Evolutionary conservation across 2,888 invertebrate species (phyloP).

Genomic region (Leucania comma): DNA sequence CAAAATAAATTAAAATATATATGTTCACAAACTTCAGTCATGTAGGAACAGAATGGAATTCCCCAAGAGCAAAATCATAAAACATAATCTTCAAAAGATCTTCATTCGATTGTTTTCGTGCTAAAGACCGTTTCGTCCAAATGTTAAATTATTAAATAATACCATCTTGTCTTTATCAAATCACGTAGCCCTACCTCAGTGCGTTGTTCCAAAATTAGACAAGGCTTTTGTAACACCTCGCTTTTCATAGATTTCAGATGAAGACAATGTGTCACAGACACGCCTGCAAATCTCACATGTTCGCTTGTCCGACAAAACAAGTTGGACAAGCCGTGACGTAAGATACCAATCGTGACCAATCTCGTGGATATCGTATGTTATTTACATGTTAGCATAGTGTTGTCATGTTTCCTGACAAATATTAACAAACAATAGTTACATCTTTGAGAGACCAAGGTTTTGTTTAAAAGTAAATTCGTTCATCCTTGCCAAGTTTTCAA

Average conservation of each 20-base stretch:
- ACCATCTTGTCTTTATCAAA: constrained; percentile 33
- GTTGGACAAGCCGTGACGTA: constrained; percentile 78
- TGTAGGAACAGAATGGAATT: neutral
- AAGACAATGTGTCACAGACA: constrained; percentile 82
- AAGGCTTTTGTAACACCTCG: constrained; percentile 67
- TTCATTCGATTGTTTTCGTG: constrained; percentile 39
- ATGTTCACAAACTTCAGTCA: neutral
- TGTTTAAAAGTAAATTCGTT: constrained; percentile 34
- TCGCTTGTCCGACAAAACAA: constrained; percentile 75
- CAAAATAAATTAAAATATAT: neutral
- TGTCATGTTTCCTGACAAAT: constrained; percentile 72
- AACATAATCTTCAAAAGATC: constrained; percentile 15
- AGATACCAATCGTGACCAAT: constrained; percentile 74
- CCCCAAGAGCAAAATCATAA: neutral
- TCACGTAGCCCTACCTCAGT: constrained; percentile 44
- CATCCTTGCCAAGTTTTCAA: constrained; percentile 21
- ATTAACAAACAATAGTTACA: constrained; percentile 53
- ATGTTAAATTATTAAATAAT: constrained; percentile 55
- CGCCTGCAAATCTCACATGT: constrained; percentile 80
- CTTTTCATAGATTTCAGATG: constrained; percentile 68
- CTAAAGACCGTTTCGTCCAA: constrained; percentile 42
- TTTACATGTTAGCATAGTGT: constrained; percentile 66
- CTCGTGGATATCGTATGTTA: constrained; percentile 66
- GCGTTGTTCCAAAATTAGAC: constrained; percentile 61
- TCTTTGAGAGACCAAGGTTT: constrained; percentile 46